phyloP scores from a whole-genome alignment of 2,888 invertebrate genomes.

The Mesochorus sp. region DNA sequence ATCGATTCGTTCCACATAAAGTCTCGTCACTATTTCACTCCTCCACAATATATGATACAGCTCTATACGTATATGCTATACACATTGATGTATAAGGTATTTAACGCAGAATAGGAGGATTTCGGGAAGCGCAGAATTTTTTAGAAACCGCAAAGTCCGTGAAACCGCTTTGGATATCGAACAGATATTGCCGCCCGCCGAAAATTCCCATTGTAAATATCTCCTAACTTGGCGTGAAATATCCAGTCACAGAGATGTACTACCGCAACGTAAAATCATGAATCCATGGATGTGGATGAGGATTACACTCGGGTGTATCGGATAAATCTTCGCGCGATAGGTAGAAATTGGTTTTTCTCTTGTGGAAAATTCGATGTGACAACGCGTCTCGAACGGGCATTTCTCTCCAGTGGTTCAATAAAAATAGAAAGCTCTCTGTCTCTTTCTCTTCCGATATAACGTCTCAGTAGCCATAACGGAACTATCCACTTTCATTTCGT shows the following conservation, averaged over 20 bases:
- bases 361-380: constrained; percentile 46
- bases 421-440: constrained; percentile 16
- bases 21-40: constrained; percentile 6
- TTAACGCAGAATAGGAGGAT: no score
- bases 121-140: no score
- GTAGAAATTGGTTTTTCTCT: constrained; percentile 42
- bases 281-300: constrained; percentile 24
- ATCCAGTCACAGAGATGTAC: not conserved
- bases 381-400: constrained; percentile 14
- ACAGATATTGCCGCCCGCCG: not conserved
- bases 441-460: not conserved
- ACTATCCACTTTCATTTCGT: not conserved
- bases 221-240: not conserved
- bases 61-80: not conserved
- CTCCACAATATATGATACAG: not conserved
- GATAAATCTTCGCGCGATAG: constrained; percentile 13
- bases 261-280: constrained; percentile 17
- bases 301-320: constrained; percentile 39
- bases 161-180: not conserved
- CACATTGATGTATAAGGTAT: no score
- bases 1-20: constrained; percentile 18
- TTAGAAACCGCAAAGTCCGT: no score
- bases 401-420: constrained; percentile 17
- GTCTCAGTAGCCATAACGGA: not conserved
- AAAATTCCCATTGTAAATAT: not conserved